phyloP scores from a whole-genome alignment of 2,113 vertebrate genomes.

The Hyperopisus bebe region DNA sequence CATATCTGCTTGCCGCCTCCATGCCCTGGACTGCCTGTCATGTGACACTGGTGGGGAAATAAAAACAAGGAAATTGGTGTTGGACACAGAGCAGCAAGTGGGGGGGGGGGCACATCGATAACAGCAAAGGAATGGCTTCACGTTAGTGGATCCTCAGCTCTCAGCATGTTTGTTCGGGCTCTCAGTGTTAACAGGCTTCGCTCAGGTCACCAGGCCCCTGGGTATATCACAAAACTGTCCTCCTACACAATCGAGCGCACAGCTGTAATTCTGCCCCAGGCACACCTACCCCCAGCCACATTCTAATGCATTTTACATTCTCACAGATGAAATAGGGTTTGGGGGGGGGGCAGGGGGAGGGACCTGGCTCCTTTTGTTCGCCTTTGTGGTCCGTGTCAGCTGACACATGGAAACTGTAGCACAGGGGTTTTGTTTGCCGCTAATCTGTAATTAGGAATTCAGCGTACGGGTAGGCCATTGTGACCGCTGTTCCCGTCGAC shows the following conservation, averaged over 20 bases:
- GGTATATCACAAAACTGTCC: slow-evolving; percentile 58
- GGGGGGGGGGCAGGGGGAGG: slow-evolving; percentile 16
- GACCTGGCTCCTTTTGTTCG: slow-evolving; percentile 36
- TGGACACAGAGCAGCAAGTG: slow-evolving; percentile 30
- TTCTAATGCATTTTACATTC: slow-evolving; percentile 69
- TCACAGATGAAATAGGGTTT: slow-evolving; percentile 52
- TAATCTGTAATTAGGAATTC: slow-evolving; percentile 57
- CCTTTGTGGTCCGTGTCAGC: slow-evolving; percentile 46
- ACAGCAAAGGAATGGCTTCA: slow-evolving; percentile 11
- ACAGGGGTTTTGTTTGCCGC: slow-evolving; percentile 44
- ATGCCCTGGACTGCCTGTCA: slow-evolving; percentile 36
- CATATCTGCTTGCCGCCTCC: slow-evolving; percentile 33
- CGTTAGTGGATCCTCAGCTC: slow-evolving; percentile 29
- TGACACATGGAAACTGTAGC: slow-evolving; percentile 52
- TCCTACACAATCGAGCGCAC: slow-evolving; percentile 58
- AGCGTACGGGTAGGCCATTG: slow-evolving; percentile 39
- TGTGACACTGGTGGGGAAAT: slow-evolving; percentile 49
- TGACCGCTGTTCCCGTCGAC: slow-evolving; percentile 32
- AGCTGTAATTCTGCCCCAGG: slow-evolving; percentile 59
- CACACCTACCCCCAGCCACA: slow-evolving; percentile 64
- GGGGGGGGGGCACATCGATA: slow-evolving; percentile 10
- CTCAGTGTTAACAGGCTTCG: slow-evolving; percentile 57
- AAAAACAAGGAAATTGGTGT: slow-evolving; percentile 41
- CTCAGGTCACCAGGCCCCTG: slow-evolving; percentile 58
- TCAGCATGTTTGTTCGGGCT: slow-evolving; percentile 43